These are phyloP conservation scores for Busseola fusca DNA, from an alignment of 2,888 invertebrate species.

Conservation along the genomic window DNA sequence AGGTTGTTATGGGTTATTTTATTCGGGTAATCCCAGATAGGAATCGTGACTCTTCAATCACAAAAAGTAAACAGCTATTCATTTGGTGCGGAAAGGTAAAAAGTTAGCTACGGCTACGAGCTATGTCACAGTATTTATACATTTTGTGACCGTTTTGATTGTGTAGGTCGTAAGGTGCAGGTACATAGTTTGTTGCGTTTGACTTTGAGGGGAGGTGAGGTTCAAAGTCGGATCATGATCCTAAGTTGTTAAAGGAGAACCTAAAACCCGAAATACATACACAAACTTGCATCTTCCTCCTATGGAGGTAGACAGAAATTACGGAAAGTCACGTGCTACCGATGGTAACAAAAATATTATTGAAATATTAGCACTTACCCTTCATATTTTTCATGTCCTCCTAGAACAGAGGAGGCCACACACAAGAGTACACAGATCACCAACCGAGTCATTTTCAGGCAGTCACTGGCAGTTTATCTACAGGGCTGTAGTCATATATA, in stretches of 20 bases:
- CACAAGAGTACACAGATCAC: constrained; percentile 71
- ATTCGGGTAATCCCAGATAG: constrained; percentile 5
- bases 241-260: neutral
- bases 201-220: neutral
- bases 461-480: constrained; percentile 36
- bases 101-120: neutral
- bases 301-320: neutral
- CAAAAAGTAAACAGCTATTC: constrained; percentile 4
- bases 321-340: neutral
- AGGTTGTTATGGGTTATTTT: constrained; percentile 13
- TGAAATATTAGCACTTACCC: constrained; percentile 70
- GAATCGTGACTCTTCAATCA: constrained; percentile 18
- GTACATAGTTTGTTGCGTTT: neutral
- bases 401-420: constrained; percentile 69
- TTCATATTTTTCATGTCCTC: constrained; percentile 83
- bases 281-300: neutral
- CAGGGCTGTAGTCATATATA: constrained; percentile 53
- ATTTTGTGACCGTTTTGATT: neutral
- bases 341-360: neutral
- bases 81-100: constrained; percentile 10
- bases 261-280: neutral
- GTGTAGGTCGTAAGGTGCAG: neutral
- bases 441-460: constrained; percentile 69
- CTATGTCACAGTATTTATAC: neutral
- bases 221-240: neutral